These are phyloP conservation scores for Sepiola atlantica DNA, from an alignment of 2,888 invertebrate species.

Conservation along the genomic window DNA sequence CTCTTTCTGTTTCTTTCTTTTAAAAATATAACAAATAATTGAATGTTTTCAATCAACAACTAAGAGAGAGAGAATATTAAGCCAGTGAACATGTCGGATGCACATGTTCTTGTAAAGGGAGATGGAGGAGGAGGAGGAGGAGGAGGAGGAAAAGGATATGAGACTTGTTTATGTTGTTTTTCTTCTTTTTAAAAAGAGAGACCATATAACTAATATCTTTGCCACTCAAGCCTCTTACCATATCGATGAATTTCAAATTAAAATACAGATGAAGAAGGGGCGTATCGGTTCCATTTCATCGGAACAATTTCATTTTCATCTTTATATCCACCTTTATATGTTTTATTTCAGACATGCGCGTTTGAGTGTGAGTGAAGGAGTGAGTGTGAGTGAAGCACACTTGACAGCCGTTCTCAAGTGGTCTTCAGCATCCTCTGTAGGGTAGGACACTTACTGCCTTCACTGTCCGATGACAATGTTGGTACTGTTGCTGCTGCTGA, in stretches of 20 bases:
- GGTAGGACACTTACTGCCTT: slow-evolving; percentile 46
- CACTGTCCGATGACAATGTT: slow-evolving; percentile 33
- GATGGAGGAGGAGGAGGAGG: too few species aligned
- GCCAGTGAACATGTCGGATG: neutral
- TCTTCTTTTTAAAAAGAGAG: neutral
- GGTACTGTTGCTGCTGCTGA: neutral
- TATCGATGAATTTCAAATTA: neutral
- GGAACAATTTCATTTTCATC: neutral
- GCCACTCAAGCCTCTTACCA: neutral
- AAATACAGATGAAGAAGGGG: neutral
- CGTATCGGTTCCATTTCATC: neutral
- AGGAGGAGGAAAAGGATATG: too few species aligned
- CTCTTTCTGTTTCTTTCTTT: neutral
- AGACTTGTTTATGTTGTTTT: neutral
- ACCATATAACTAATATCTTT: neutral
- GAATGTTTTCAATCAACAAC: neutral
- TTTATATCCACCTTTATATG: neutral
- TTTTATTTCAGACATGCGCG: neutral
- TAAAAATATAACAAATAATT: too few species aligned
- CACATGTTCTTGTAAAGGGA: neutral
- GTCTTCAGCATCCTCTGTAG: slow-evolving; percentile 45
- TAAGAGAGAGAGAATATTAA: neutral
- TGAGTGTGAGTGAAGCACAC: neutral
- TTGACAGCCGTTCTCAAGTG: slow-evolving; percentile 34
- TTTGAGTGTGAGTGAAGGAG: neutral